phyloP scores from a whole-genome alignment of 2,113 vertebrate species.

The Plecturocebus donacophilus region DNA sequence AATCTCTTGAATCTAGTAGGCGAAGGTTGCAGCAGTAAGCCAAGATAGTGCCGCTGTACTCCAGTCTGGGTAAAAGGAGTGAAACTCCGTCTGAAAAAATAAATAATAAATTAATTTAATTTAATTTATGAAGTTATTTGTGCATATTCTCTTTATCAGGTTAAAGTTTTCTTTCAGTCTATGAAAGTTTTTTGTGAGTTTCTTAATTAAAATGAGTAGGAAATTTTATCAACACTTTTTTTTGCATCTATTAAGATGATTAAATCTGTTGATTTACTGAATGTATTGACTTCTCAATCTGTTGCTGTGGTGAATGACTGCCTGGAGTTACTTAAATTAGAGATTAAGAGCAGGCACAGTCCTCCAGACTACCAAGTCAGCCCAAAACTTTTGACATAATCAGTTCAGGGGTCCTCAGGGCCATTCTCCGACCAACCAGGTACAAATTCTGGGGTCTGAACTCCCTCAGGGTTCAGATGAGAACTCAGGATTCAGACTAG shows the following conservation, averaged over 20 bases:
- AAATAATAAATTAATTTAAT: no score
- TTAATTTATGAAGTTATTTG: background rate
- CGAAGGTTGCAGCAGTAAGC: no score
- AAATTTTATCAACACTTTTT: background rate
- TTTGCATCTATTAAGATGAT: background rate
- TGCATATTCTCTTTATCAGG: background rate
- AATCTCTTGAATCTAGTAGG: no score
- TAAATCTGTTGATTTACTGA: no score
- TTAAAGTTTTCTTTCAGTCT: background rate
- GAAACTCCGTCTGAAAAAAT: no score
- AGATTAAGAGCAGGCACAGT: background rate
- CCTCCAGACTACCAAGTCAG: background rate
- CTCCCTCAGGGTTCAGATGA: background rate
- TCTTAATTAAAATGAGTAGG: background rate
- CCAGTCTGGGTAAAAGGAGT: no score
- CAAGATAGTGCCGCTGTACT: no score
- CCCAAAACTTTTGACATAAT: background rate
- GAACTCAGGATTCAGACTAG: no score
- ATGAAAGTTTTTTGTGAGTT: background rate
- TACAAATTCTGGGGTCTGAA: background rate
- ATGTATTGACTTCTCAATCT: background rate
- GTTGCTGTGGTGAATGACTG: rapidly evolving
- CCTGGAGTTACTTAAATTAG: no score
- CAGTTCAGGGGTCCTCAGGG: background rate
- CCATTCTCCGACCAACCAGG: background rate